Base-by-base conservation (phyloP, 2,888 invertebrate species). In the Clistopyga incitator region DNA sequence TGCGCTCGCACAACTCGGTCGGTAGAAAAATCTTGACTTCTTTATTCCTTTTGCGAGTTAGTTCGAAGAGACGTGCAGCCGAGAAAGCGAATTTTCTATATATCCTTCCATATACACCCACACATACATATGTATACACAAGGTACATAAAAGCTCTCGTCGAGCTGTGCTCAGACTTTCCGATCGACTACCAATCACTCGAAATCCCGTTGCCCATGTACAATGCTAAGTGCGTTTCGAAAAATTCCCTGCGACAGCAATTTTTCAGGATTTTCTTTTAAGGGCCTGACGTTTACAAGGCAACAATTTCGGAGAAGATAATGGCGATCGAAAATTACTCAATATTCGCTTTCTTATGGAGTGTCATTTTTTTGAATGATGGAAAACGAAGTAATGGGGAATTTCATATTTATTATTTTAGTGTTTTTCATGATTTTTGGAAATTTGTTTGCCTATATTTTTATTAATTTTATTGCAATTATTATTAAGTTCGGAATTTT, bases 121-220 rank as follows among this genome's bases (percentile, higher is more conserved):
- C 4, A 29, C 4, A 29, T 29, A 29, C 4, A 29, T 29, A 29
- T 3, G 29, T n/a, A 47, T 47, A 47, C 6, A n/a, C 6, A 1
- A n/a, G n/a, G 18, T 34, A 34, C 23, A 34, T 29, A 23, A 8
- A 71, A 34, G 25, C 15, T 11, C 20, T 23, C 20, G 15, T 15
- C 13, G 56, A 59, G 11, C 25, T 56, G 65, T 59, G 38, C 61
- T 78, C 18, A 47, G 56, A 52, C 34, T 54, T 81, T 78, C 67
- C 78, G 34, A 68, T 75, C 34, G 65, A 13, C 72, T 74, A 70
- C 78, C 72, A 82, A 78, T 82, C 72, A 77, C 61, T 25, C 11
- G 56, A 23, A 54, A 74, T 25, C 29, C n/a, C 74, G 68, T 68
- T 38, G 25, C 45, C 47, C 72, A 56, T 74, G 25, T 67, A 56